phyloP scores from a whole-genome alignment of 2,888 invertebrate species.

The Synergus japonicus region DNA sequence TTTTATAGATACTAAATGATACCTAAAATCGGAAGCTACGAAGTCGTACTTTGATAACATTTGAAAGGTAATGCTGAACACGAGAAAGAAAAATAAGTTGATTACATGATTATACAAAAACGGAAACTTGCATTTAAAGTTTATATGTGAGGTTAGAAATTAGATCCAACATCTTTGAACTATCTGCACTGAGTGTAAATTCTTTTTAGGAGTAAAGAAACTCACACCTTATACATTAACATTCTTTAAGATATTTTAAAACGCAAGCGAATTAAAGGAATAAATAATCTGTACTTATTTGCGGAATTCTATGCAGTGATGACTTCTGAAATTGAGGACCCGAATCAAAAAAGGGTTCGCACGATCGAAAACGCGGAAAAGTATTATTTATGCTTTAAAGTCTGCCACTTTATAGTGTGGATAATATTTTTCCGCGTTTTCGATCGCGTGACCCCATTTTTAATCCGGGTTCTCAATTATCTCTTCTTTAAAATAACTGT shows the following conservation, averaged over 20 bases:
- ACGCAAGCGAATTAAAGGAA: background rate
- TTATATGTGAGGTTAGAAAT: background rate
- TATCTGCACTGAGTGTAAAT: background rate
- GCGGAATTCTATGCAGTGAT: background rate
- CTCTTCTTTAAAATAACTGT: background rate
- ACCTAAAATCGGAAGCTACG: background rate
- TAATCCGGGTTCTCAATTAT: background rate
- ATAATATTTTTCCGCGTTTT: too few species aligned
- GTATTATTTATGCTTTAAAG: too few species aligned
- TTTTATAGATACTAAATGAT: background rate
- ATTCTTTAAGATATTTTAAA: background rate
- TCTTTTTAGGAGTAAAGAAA: background rate
- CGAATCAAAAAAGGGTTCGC: too few species aligned
- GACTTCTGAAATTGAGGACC: background rate
- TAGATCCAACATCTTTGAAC: background rate
- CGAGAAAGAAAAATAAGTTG: conserved; percentile 3
- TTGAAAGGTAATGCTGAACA: conserved; percentile 25
- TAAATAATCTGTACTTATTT: background rate
- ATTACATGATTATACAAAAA: background rate
- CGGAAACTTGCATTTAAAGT: background rate
- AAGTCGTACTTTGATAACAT: background rate
- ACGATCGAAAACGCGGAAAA: too few species aligned
- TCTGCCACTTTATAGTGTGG: too few species aligned
- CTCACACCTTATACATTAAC: background rate
- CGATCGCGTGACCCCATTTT: too few species aligned